Percentiles rank a stretch among this genome's conserved stretches.
Conservation (phyloP, 2,113 vertebrate genomes). For the Tachycineta bicolor region DNA sequence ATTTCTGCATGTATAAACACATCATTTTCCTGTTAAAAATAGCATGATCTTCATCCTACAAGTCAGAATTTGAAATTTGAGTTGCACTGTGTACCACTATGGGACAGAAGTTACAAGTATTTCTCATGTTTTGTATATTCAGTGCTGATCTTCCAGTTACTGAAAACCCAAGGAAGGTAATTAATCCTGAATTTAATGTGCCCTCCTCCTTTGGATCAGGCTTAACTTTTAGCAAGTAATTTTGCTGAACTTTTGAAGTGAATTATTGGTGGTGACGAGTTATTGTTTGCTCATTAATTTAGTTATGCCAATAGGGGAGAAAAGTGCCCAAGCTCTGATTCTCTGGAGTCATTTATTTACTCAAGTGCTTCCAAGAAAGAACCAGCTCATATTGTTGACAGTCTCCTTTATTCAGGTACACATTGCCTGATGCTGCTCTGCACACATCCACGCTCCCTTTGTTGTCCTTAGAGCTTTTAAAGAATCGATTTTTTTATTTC, state of each 20-base stretch:
- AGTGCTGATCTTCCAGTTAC: background rate
- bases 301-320: background rate
- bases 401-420: background rate
- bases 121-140: background rate
- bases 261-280: background rate
- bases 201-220: background rate
- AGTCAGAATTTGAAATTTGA: background rate
- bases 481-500: background rate
- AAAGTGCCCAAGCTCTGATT: background rate
- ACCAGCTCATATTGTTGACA: background rate
- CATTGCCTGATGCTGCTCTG: background rate
- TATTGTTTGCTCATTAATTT: constrained; percentile 26
- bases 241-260: background rate
- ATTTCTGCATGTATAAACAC: background rate
- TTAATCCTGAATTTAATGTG: background rate
- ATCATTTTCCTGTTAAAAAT: background rate
- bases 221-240: background rate
- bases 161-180: background rate
- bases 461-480: constrained; percentile 3
- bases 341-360: constrained; percentile 24
- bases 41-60: background rate
- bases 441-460: background rate
- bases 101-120: background rate
- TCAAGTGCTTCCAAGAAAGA: constrained; percentile 27
- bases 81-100: background rate